Evolutionary conservation across 2,888 invertebrate genomes (phyloP).

Genomic region (Cacoxenus indagator): DNA sequence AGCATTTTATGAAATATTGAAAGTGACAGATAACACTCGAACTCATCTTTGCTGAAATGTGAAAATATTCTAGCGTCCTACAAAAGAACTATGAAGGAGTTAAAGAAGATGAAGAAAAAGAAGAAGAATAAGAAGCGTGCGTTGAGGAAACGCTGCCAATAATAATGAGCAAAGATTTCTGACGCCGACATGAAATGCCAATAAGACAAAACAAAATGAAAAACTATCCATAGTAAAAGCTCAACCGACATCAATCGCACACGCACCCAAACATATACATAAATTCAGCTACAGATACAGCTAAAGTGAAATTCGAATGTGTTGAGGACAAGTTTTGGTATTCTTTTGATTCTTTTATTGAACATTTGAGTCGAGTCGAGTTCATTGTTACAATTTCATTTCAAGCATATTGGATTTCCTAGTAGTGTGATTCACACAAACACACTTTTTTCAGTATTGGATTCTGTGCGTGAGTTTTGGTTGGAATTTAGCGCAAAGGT

Average conservation of each 20-base stretch:
- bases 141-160: conserved; percentile 41
- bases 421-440: neutral
- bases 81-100: neutral
- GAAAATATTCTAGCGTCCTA: neutral
- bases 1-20: conserved; percentile 40
- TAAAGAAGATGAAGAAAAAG: neutral
- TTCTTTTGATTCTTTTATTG: conserved; percentile 25
- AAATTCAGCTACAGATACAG: neutral
- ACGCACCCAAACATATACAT: neutral
- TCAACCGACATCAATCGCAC: neutral
- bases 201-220: neutral
- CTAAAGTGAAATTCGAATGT: neutral
- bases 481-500: conserved; percentile 54
- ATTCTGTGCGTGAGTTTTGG: conserved; percentile 37
- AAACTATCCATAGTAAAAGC: neutral
- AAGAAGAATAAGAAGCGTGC: neutral
- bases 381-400: conserved; percentile 58
- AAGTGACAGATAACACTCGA: conserved; percentile 28
- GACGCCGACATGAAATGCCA: conserved; percentile 49
- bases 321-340: conserved; percentile 15
- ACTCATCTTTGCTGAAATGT: neutral
- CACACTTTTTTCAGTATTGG: conserved; percentile 25
- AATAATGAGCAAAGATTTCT: conserved; percentile 58
- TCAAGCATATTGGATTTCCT: conserved; percentile 55
- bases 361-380: conserved; percentile 34